These are phyloP conservation scores for Uloborus diversus DNA, from an alignment of 1,140 invertebrate species.

Conservation along the genomic window DNA sequence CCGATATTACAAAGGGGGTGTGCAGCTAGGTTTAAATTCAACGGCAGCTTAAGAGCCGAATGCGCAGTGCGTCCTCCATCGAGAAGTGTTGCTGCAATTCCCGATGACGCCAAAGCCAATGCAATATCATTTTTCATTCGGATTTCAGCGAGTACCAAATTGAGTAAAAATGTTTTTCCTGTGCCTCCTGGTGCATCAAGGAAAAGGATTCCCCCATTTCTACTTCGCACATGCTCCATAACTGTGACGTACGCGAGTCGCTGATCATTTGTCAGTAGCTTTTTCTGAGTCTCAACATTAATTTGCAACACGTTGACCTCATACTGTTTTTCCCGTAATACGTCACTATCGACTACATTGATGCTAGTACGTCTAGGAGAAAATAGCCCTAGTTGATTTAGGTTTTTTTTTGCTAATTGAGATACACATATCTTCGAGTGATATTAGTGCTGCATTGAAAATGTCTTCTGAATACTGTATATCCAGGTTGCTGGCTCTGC, in stretches of 20 bases:
- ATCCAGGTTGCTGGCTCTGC: too few relatives aligned
- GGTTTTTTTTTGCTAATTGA: slow-evolving; percentile 22
- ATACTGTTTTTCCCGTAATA: slow-evolving; percentile 45
- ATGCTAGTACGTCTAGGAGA: slow-evolving; percentile 39
- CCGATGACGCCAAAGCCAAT: slow-evolving; percentile 68
- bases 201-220: slow-evolving; percentile 11
- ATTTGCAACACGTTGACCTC: slow-evolving; percentile 17
- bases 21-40: slow-evolving; percentile 57
- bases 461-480: too few relatives aligned
- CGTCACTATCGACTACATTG: neutral
- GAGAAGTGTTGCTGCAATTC: slow-evolving; percentile 69
- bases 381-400: slow-evolving; percentile 38
- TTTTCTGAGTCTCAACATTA: slow-evolving; percentile 13
- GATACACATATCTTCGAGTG: slow-evolving; percentile 62
- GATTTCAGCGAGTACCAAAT: slow-evolving; percentile 51
- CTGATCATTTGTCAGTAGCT: slow-evolving; percentile 7
- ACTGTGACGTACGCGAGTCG: neutral
- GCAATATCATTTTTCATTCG: slow-evolving; percentile 61
- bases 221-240: slow-evolving; percentile 13
- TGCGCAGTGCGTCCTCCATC: slow-evolving; percentile 68
- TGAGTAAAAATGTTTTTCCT: slow-evolving; percentile 63
- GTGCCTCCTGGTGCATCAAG: slow-evolving; percentile 60
- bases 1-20: slow-evolving; percentile 49
- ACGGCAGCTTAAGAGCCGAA: slow-evolving; percentile 67
- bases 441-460: slow-evolving; percentile 61